Conservation (phyloP, 2,113 vertebrate species). For the Clarias batrachus region DNA sequence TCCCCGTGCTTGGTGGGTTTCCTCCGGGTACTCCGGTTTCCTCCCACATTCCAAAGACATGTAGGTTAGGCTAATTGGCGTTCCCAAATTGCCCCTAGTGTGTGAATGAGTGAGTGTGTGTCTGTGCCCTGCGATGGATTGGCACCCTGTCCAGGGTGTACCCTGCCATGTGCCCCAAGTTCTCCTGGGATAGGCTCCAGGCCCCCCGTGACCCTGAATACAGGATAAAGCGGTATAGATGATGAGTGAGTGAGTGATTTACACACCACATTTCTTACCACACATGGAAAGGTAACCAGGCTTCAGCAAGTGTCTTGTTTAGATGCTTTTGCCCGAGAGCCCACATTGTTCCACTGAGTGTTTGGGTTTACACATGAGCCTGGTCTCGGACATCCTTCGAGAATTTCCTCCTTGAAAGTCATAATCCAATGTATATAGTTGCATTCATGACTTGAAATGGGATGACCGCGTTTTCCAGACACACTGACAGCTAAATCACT, state of each 20-base stretch:
- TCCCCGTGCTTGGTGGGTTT: too few species aligned
- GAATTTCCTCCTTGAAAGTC: not conserved
- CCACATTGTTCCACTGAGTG: constrained; percentile 5
- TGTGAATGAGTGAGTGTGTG: too few species aligned
- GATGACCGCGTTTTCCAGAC: not conserved
- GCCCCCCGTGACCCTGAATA: too few species aligned
- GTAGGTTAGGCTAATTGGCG: too few species aligned
- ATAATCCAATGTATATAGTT: not conserved
- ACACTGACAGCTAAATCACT: not conserved
- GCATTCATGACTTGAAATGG: not conserved
- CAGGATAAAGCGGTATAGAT: too few species aligned
- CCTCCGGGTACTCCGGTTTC: too few species aligned
- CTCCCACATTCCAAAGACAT: too few species aligned
- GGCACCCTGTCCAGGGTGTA: too few species aligned
- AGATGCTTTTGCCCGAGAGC: constrained; percentile 12
- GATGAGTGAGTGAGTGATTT: not conserved
- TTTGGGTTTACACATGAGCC: not conserved
- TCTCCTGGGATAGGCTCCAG: too few species aligned
- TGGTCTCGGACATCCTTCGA: not conserved
- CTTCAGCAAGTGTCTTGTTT: not conserved
- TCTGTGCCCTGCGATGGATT: too few species aligned
- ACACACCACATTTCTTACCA: not conserved
- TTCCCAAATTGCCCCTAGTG: too few species aligned
- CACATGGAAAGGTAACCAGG: not conserved
- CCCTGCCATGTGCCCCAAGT: too few species aligned